phyloP scores from a whole-genome alignment of 2,888 invertebrate species.

The Drosophila nr. medialis region DNA sequence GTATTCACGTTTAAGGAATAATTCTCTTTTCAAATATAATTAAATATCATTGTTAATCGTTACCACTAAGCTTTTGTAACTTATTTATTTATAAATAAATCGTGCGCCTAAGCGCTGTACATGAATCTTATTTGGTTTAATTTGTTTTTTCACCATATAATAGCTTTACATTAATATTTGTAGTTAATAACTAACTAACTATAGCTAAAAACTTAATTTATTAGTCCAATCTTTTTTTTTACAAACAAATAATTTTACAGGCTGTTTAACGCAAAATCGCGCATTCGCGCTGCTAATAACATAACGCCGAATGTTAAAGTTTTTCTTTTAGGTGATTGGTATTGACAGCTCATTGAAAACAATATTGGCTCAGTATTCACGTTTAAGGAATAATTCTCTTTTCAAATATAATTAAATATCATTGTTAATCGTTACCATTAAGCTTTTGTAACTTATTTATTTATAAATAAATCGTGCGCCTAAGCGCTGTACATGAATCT shows the following conservation, averaged over 20 bases:
- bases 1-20: too few species aligned
- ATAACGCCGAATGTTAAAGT: slow-evolving; percentile 11
- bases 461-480: neutral
- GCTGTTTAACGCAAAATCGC: too few species aligned
- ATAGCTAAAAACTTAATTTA: neutral
- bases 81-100: neutral
- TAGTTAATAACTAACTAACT: neutral
- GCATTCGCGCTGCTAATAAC: slow-evolving; percentile 7
- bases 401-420: too few species aligned
- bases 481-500: neutral
- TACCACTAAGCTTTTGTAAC: neutral
- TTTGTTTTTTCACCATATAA: neutral
- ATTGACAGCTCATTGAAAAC: too few species aligned
- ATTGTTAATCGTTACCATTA: too few species aligned
- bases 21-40: too few species aligned
- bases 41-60: too few species aligned
- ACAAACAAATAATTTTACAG: too few species aligned
- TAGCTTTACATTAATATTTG: neutral
- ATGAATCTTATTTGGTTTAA: neutral
- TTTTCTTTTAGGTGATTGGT: slow-evolving; percentile 4
- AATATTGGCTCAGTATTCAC: too few species aligned
- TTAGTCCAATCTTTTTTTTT: neutral
- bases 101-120: too few species aligned
- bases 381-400: too few species aligned
- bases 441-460: neutral